Evolutionary conservation across 1,140 invertebrate genomes (phyloP).

Genomic region (Penaeus chinensis): DNA sequence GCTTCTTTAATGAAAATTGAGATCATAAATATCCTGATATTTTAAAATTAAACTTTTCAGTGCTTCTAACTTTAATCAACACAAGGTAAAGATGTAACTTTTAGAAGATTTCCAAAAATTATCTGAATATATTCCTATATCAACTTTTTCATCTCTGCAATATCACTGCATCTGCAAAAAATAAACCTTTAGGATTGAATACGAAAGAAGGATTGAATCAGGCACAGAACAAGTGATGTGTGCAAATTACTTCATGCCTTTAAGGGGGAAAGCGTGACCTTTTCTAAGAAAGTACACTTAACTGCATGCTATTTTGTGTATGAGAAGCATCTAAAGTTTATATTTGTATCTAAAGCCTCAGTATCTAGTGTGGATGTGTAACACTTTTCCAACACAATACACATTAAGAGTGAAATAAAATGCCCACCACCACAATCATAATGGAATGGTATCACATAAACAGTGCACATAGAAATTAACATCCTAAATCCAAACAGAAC

Average conservation of each 20-base stretch:
- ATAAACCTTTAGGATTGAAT: too few species aligned
- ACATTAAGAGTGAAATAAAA: conserved; percentile 25
- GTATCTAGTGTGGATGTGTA: conserved; percentile 28
- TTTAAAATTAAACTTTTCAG: too few species aligned
- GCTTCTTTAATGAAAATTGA: too few species aligned
- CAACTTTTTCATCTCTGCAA: too few species aligned
- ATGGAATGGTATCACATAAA: conserved; percentile 8
- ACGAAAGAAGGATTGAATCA: neutral
- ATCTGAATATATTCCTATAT: too few species aligned
- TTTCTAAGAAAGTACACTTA: conserved; percentile 6
- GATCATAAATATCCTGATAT: too few species aligned
- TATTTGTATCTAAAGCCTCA: conserved; percentile 23
- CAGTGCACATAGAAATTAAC: conserved; percentile 35
- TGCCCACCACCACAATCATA: conserved; percentile 32
- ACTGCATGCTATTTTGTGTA: conserved; percentile 34
- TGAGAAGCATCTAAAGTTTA: conserved; percentile 31
- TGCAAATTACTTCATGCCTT: conserved; percentile 34
- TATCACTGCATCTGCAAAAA: too few species aligned
- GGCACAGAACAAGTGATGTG: neutral
- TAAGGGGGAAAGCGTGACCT: neutral
- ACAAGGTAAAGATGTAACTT: too few species aligned
- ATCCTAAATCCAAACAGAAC: conserved; percentile 28
- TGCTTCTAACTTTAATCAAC: too few species aligned
- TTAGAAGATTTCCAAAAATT: too few species aligned
- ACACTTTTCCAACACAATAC: conserved; percentile 18